Evolutionary conservation across 1,140 invertebrate species (phyloP).

Genomic region (Camponotus pennsylvanicus): DNA sequence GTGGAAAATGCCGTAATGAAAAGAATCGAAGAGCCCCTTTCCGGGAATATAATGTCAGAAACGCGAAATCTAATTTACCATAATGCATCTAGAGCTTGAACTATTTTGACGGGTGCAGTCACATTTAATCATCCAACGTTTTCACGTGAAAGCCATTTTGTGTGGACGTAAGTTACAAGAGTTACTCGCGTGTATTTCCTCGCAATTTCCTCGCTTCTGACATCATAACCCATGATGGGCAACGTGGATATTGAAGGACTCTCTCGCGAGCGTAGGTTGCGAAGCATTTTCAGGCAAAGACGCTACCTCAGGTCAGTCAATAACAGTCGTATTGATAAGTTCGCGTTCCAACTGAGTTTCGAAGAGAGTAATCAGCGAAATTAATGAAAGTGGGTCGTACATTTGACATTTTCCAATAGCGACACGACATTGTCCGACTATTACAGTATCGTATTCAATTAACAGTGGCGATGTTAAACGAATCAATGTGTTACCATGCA

Average conservation of each 20-base stretch:
- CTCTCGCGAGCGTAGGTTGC: constrained; percentile 40
- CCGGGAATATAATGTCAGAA: constrained; percentile 27
- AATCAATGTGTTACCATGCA: constrained; percentile 34
- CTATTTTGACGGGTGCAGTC: constrained; percentile 39
- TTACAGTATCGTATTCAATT: constrained; percentile 49
- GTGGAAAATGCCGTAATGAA: neutral
- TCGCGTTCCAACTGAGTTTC: constrained; percentile 14
- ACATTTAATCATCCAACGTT: constrained; percentile 48
- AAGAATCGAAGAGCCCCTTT: neutral
- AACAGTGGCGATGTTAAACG: constrained; percentile 38
- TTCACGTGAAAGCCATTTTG: constrained; percentile 31
- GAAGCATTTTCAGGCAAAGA: constrained; percentile 34
- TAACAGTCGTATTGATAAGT: constrained; percentile 41
- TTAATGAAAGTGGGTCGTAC: constrained; percentile 25
- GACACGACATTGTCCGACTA: constrained; percentile 33
- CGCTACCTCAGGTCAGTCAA: constrained; percentile 34
- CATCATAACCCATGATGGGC: constrained; percentile 47
- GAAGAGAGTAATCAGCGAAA: constrained; percentile 40
- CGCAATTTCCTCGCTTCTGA: constrained; percentile 54
- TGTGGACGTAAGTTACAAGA: constrained; percentile 35
- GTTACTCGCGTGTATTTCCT: constrained; percentile 52
- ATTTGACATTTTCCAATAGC: constrained; percentile 31
- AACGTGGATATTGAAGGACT: constrained; percentile 31
- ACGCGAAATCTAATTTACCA: constrained; percentile 38
- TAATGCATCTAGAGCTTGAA: constrained; percentile 17